These are phyloP conservation scores for Crotophaga sulcirostris DNA, from an alignment of 2,113 vertebrate genomes.

Conservation along the genomic window DNA sequence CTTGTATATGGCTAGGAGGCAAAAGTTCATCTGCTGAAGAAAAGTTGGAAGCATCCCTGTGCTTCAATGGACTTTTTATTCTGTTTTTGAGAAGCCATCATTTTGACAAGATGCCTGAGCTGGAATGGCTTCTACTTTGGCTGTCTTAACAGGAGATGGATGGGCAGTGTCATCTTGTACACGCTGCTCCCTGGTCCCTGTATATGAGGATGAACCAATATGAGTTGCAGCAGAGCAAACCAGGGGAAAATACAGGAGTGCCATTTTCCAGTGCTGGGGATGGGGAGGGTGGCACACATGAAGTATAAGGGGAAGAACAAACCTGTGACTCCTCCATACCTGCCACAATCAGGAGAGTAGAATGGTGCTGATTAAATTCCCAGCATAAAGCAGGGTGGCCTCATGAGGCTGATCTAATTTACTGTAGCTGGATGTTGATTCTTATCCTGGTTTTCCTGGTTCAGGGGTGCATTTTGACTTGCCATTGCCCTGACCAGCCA, in stretches of 20 bases:
- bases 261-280: fast-evolving
- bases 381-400: neutral
- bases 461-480: neutral
- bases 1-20: neutral
- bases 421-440: neutral
- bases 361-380: neutral
- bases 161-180: neutral
- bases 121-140: neutral
- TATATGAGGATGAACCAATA: neutral
- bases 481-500: fast-evolving
- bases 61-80: neutral
- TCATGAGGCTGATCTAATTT: neutral
- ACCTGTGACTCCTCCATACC: neutral
- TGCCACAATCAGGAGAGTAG: fast-evolving
- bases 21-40: neutral
- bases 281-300: neutral
- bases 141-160: neutral
- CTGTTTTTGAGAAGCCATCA: neutral
- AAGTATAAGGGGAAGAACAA: neutral
- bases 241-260: too few species aligned
- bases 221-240: neutral
- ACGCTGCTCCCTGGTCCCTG: neutral
- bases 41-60: neutral
- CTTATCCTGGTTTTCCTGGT: neutral
- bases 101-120: neutral